These are phyloP conservation scores for Sphinx pinastri DNA, from an alignment of 2,888 invertebrate genomes.

Conservation along the genomic window DNA sequence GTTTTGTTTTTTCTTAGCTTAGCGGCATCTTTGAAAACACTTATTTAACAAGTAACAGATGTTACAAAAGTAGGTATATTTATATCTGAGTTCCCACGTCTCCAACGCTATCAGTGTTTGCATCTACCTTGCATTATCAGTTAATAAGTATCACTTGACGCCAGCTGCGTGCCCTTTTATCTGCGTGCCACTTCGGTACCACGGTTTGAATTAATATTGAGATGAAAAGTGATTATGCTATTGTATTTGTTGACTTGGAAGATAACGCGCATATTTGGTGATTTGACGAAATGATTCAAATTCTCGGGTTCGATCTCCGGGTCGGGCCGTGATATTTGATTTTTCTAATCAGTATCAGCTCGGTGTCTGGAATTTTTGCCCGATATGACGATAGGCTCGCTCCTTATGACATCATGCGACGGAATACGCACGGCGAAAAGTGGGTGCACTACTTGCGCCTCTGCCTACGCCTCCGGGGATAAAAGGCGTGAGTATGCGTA, in stretches of 20 bases:
- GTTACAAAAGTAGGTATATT: neutral
- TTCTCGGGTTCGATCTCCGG: too few relatives aligned
- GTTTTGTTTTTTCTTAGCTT: neutral
- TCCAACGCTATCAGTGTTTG: slow-evolving; percentile 47
- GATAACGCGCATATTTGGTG: too few relatives aligned
- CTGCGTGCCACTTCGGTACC: neutral
- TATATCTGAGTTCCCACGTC: slow-evolving; percentile 49
- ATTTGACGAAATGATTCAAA: too few relatives aligned
- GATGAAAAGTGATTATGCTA: neutral
- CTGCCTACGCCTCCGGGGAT: too few relatives aligned
- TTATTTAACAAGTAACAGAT: slow-evolving; percentile 14
- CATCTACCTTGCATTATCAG: slow-evolving; percentile 52
- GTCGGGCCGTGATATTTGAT: too few relatives aligned
- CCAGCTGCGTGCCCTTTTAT: slow-evolving; percentile 27
- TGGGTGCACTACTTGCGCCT: too few relatives aligned
- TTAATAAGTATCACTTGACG: slow-evolving; percentile 31
- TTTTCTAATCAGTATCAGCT: too few relatives aligned
- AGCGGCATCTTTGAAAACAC: neutral
- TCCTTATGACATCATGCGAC: too few relatives aligned
- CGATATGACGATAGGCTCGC: too few relatives aligned
- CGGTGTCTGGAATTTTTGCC: too few relatives aligned
- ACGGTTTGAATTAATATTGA: neutral
- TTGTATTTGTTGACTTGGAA: neutral
- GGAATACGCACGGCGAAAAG: too few relatives aligned
- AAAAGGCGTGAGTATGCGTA: too few relatives aligned